These are phyloP conservation scores for Chrysemys picta DNA, from an alignment of 2,113 vertebrate genomes.

Conservation along the genomic window DNA sequence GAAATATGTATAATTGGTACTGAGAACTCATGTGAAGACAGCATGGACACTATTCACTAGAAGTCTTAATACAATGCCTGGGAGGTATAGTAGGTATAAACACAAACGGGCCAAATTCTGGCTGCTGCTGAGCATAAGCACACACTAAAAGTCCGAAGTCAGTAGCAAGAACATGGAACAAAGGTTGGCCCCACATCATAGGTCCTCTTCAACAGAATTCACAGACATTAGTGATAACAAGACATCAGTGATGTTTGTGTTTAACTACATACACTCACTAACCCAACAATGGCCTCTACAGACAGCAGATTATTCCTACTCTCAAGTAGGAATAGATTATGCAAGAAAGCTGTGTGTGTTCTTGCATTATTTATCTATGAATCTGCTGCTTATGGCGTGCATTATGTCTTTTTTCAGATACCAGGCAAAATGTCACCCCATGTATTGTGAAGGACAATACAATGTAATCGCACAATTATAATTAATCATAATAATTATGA, in stretches of 20 bases:
- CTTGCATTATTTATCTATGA: neutral
- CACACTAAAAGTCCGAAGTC: neutral
- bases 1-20: neutral
- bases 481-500: neutral
- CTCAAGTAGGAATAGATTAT: neutral
- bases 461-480: neutral
- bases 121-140: neutral
- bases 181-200: neutral
- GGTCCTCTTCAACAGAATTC: neutral
- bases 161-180: neutral
- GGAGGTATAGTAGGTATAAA: too few relatives aligned
- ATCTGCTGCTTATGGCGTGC: neutral
- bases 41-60: neutral
- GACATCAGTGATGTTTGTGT: neutral
- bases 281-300: neutral
- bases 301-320: neutral
- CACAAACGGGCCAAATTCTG: neutral
- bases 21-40: accelerated
- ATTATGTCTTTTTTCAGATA: neutral
- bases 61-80: neutral
- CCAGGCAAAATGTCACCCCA: neutral
- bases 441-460: neutral
- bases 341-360: neutral
- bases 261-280: neutral
- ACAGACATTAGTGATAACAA: neutral